These are phyloP conservation scores for Caenorhabditis latens DNA, from an alignment of 1,140 invertebrate species.

Conservation along the genomic window DNA sequence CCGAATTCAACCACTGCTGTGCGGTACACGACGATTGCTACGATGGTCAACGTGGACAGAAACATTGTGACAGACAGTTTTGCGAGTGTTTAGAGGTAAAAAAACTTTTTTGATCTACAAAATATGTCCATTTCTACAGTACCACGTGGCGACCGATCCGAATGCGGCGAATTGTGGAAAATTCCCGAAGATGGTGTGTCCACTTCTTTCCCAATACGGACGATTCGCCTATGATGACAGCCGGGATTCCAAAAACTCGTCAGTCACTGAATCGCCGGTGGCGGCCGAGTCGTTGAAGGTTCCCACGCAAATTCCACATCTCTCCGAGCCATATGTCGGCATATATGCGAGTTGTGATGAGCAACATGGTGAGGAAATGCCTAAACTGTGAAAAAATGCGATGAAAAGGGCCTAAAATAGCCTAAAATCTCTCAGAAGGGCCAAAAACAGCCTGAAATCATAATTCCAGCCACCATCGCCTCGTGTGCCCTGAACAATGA, in stretches of 20 bases:
- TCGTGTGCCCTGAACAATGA: neutral
- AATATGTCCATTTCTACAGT: neutral
- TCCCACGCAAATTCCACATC: neutral
- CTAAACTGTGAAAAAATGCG: neutral
- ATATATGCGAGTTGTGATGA: neutral
- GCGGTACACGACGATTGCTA: conserved; percentile 3
- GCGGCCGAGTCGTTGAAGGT: neutral
- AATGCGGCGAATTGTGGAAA: neutral
- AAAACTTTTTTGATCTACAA: no score
- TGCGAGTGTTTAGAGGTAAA: neutral
- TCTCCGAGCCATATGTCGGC: neutral
- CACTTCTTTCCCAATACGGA: neutral
- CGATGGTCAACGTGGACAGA: neutral
- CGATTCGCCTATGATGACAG: neutral
- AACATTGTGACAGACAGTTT: neutral
- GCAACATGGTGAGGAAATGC: neutral
- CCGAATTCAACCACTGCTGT: conserved; percentile 11
- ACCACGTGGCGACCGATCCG: neutral
- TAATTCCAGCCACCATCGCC: neutral
- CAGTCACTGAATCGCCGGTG: neutral
- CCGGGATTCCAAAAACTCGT: neutral
- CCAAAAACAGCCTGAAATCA: neutral
- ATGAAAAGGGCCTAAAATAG: neutral
- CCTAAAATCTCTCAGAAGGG: no score
- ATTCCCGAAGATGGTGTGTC: neutral